phyloP scores from a whole-genome alignment of 2,797 vertebrate species.

The Nyctalus aviator region DNA sequence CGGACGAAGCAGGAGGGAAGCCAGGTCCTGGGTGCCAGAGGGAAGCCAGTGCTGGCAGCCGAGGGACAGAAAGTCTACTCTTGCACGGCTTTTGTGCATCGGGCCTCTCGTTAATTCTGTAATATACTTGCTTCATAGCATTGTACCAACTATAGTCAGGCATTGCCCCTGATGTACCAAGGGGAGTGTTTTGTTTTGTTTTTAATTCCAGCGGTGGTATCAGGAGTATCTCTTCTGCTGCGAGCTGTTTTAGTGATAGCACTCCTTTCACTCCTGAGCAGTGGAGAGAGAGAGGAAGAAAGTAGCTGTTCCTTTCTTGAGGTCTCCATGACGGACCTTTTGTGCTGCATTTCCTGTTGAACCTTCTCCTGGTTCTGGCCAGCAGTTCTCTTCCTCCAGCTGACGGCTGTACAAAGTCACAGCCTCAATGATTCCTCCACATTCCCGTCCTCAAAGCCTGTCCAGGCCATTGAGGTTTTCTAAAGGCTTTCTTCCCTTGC shows the following conservation, averaged over 20 bases:
- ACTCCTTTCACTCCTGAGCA: neutral
- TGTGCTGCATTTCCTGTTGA: conserved; percentile 42
- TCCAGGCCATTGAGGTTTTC: conserved; percentile 18
- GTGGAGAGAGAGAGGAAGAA: neutral
- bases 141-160: neutral
- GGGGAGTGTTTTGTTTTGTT: neutral
- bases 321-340: neutral
- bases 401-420: neutral
- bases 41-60: too few species aligned
- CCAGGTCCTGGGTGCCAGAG: too few species aligned
- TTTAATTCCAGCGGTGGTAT: neutral
- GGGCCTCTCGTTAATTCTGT: neutral
- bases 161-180: neutral
- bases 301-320: neutral
- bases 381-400: conserved; percentile 4
- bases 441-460: conserved; percentile 24
- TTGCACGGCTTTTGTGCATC: too few species aligned
- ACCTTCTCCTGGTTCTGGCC: neutral
- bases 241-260: neutral
- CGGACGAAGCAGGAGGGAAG: too few species aligned
- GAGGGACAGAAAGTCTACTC: too few species aligned
- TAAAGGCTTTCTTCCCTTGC: conserved; percentile 65
- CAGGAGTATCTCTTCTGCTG: neutral
- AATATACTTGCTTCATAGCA: neutral
- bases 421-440: neutral